Percentiles rank a stretch among this genome's conserved stretches.
These are phyloP conservation scores for Loriculus beryllinus DNA, from an alignment of 2,797 vertebrate species.

Conservation along the genomic window DNA sequence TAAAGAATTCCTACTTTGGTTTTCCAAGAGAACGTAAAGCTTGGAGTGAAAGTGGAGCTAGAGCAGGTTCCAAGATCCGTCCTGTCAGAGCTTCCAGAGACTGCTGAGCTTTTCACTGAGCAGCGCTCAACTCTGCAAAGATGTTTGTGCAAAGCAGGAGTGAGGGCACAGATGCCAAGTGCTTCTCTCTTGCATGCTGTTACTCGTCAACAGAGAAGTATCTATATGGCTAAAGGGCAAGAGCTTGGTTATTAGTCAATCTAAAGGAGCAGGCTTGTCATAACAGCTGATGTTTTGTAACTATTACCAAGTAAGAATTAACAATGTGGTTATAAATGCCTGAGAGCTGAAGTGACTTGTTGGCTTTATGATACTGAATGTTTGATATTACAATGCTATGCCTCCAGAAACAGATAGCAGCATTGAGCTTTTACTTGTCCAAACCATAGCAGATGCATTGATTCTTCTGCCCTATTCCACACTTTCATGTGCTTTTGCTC, in stretches of 20 bases:
- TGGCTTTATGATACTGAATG: background rate
- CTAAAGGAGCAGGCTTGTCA: background rate
- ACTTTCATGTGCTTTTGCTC: background rate
- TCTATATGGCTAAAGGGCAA: background rate
- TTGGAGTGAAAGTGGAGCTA: background rate
- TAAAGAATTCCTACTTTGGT: background rate
- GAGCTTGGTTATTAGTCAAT: background rate
- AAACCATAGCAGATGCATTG: background rate
- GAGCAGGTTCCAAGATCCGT: background rate
- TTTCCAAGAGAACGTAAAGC: background rate
- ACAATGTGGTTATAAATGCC: background rate
- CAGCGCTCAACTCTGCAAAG: background rate
- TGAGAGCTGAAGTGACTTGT: background rate
- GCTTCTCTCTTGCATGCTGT: background rate
- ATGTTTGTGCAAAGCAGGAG: background rate
- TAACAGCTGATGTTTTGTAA: background rate
- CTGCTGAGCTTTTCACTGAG: background rate
- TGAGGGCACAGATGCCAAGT: background rate
- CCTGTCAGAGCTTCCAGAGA: background rate
- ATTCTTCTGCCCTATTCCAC: background rate
- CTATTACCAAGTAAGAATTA: background rate
- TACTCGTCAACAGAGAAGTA: background rate
- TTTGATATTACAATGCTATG: background rate
- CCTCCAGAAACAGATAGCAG: background rate
- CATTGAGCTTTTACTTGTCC: background rate